Base-by-base conservation (phyloP, 1,140 invertebrate genomes). In the Theocolax elegans region DNA sequence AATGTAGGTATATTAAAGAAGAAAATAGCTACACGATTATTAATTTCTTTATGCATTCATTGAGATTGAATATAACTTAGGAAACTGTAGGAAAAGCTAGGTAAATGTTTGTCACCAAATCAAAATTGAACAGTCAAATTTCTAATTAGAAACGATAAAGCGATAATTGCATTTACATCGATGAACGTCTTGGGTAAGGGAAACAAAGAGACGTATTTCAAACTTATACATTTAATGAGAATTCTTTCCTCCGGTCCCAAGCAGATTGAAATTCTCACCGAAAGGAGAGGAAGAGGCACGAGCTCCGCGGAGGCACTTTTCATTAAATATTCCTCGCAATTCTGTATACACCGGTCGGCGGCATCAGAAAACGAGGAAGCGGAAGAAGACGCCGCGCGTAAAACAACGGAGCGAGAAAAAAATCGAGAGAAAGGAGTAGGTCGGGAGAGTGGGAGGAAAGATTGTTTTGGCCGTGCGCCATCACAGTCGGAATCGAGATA, bases 391-490 rank as follows among this genome's bases (percentile, higher is more conserved):
- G 40, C 25, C 23, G 35, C 51, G 10, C 27, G 44, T 58, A 58
- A 58, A 67, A 67, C 42, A 67, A 67, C 21, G 53, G 65, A 53
- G 42, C 0, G 23, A 58, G 56, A 53, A 46, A 68, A 68, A 60
- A 49, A 31, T 4, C 23, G 42, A 46, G 15, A 60, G 17, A 60
- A 21, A 17, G 29, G n/a, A 8, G 29, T 13, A 48, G 17, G 25
- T 10, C 27, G 49, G 19, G 23, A 67, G 29, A 59, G 44, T 35
- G 27, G 21, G 13, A 17, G 7, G 38, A 63, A 59, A 71, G 62
- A 66, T 71, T 71, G 54, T 66, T 71, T 71, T 71, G 69, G 69
- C 69, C 17, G 21, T 17, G 46, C 44, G 69, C 69, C 69, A 71
- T 59, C 21, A 44, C 9, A 7, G 56, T 40, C 1, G 62, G 66